Evolutionary conservation across 2,888 invertebrate species (phyloP), one percentile per base, ranked within the genome.

Genomic region (Parnassius mnemosyne): DNA sequence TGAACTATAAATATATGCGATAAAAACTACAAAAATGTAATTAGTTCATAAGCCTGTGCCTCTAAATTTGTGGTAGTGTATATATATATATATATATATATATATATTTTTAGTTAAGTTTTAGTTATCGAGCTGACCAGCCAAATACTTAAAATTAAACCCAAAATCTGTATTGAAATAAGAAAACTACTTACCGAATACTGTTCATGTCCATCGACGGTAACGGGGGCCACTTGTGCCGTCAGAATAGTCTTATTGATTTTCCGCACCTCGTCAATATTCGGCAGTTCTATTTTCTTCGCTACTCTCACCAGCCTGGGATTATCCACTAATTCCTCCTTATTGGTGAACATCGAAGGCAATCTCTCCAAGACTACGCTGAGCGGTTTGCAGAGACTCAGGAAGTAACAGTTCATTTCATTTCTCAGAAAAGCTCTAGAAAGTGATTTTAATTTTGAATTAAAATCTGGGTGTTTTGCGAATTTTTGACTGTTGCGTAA

Each of bases 251-350:
- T 63, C 10, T 42, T 69, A 46, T 68, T 66, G 42, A 66, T 66
- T 34, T 57, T 60, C 11, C 69, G 54, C 9, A 68, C 65, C 42
- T 65, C 64, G 1, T 68, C 64, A n/a, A 69, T 69, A n/a, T 69
- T 65, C 2, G 64, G 50, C 34, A 69, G 44, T 44, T 66, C 53
- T 9, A 68, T 58, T 44, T 49, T 64, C 56, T 65, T 67, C 13
- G 13, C 54, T 42, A 53, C 57, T 10, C 20, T 51, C 9, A 12
- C 3, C 3, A 13, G 49, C 7, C 13, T n/a, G 10, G 57, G n/a
- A 25, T 13, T 12, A 9, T 3, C 49, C 13, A 13, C 3, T 9
- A 25, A 25, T 10, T 20, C 11, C 13, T 51, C n/a, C 47, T 47
- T 13, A 50, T 16, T 16, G 10, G 10, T 9, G 9, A 16, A 10